Percentiles rank a stretch among this genome's conserved stretches.
Evolutionary conservation across 1,140 invertebrate species (phyloP).

Genomic region (Pogonomyrmex barbatus): DNA sequence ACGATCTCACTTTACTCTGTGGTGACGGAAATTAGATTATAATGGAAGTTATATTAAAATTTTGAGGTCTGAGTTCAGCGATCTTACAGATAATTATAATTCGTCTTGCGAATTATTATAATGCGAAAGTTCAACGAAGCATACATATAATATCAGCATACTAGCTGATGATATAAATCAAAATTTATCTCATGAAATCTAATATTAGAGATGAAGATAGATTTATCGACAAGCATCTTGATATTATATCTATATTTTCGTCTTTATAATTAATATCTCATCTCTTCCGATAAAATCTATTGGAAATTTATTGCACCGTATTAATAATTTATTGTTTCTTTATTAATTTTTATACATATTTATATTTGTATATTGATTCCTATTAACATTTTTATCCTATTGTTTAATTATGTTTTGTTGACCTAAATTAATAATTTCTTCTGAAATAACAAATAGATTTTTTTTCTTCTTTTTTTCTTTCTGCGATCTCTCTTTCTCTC

Average conservation of each 20-base stretch:
- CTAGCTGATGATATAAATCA: neutral
- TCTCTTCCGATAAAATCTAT: neutral
- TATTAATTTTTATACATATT: neutral
- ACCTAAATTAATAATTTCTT: no score
- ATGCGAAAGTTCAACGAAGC: neutral
- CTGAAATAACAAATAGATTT: slow-evolving; percentile 43
- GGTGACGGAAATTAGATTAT: slow-evolving; percentile 43
- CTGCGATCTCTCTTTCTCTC: neutral
- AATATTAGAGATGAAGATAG: neutral
- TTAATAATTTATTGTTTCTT: slow-evolving; percentile 9
- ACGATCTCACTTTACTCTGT: slow-evolving; percentile 30
- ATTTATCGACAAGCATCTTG: slow-evolving; percentile 1
- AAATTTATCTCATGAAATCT: slow-evolving; percentile 14
- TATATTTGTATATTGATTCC: neutral
- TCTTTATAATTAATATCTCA: neutral
- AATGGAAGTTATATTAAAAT: slow-evolving; percentile 55
- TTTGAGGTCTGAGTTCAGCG: slow-evolving; percentile 39
- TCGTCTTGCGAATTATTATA: slow-evolving; percentile 29
- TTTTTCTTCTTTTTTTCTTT: slow-evolving; percentile 1
- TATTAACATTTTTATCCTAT: neutral
- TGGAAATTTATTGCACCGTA: neutral
- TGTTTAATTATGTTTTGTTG: no score
- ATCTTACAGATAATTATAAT: slow-evolving; percentile 49
- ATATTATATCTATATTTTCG: neutral
- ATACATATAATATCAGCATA: neutral